These are phyloP conservation scores for Cheilosia vernalis DNA, from an alignment of 2,888 invertebrate genomes.

Conservation along the genomic window DNA sequence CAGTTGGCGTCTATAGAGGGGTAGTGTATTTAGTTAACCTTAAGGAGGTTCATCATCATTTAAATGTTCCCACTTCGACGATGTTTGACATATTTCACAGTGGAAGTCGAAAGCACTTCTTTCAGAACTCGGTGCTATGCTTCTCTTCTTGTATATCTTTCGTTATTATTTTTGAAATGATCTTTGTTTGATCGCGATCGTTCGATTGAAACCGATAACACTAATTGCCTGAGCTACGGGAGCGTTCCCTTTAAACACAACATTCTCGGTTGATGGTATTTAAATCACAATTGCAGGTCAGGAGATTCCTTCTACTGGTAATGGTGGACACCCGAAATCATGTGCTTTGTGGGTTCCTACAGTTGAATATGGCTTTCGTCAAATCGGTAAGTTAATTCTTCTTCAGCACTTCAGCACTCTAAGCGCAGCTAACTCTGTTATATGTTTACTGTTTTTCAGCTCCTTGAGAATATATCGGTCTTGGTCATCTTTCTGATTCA, in stretches of 20 bases:
- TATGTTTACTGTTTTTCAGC: conserved; percentile 52
- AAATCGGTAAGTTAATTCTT: conserved; percentile 73
- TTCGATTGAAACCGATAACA: too few species aligned
- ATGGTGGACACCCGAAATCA: conserved; percentile 76
- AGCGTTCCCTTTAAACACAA: not conserved
- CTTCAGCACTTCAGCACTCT: not conserved
- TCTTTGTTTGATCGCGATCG: too few species aligned
- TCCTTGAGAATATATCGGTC: conserved; percentile 75
- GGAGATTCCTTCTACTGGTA: conserved; percentile 77
- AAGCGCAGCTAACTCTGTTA: not conserved
- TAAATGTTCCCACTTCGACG: too few species aligned
- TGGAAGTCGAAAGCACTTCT: too few species aligned
- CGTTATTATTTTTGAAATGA: too few species aligned
- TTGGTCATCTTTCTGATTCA: conserved; percentile 78
- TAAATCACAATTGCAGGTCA: conserved; percentile 63
- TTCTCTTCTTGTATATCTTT: too few species aligned
- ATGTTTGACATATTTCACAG: too few species aligned
- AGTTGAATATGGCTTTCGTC: conserved; percentile 76
- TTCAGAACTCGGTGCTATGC: too few species aligned
- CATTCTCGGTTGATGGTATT: not conserved
- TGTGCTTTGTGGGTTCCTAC: conserved; percentile 75
- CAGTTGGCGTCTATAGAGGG: too few species aligned
- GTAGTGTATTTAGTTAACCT: too few species aligned
- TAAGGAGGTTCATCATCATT: too few species aligned
- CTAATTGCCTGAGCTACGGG: too few species aligned